phyloP scores from a whole-genome alignment of 92 coral and sea anemone genomes.

The Epizoanthus scotinus region DNA sequence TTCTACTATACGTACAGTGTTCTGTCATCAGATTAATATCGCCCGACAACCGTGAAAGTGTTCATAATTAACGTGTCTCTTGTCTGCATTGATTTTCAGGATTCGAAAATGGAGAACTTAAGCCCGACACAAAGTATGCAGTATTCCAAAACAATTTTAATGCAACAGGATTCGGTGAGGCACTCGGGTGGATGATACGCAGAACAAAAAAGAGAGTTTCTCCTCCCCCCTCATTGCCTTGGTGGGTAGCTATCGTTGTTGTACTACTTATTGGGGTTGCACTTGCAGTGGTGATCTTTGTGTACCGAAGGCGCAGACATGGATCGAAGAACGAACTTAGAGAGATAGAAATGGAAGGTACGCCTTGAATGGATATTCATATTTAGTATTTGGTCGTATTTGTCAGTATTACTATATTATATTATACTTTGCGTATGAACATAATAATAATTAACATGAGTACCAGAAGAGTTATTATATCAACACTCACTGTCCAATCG shows the following conservation, averaged over 20 bases:
- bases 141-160: conserved; percentile 8
- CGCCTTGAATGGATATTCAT: conserved; percentile 13
- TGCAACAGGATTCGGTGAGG: background rate
- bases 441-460: too few relatives aligned
- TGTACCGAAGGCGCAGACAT: conserved; percentile 11
- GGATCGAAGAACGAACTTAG: background rate
- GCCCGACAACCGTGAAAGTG: too few relatives aligned
- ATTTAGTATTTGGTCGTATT: background rate
- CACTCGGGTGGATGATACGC: conserved; percentile 20
- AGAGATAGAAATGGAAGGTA: conserved; percentile 13
- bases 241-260: background rate
- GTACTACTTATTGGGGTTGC: background rate
- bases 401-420: too few relatives aligned
- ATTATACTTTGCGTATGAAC: background rate
- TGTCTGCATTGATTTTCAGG: background rate
- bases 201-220: background rate
- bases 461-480: too few relatives aligned
- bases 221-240: background rate
- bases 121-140: background rate
- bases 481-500: too few relatives aligned
- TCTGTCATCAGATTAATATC: too few relatives aligned
- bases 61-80: background rate
- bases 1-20: too few relatives aligned
- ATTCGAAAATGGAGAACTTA: background rate
- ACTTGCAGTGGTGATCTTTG: background rate